Evolutionary conservation across 2,113 vertebrate genomes (phyloP).

Genomic region (Neogale vison): DNA sequence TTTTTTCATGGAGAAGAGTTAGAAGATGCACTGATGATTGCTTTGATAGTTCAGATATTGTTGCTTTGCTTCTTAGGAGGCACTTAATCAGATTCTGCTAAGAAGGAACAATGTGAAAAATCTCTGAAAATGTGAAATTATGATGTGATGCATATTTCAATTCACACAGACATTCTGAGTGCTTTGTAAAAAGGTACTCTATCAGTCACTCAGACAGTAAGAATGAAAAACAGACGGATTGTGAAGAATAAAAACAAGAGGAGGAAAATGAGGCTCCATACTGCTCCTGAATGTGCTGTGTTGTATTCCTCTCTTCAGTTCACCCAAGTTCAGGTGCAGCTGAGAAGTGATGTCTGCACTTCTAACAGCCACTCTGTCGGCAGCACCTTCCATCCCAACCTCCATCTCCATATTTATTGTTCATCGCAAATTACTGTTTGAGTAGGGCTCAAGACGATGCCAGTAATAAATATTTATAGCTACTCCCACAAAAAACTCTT

Average conservation of each 20-base stretch:
- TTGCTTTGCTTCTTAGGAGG: slow-evolving; percentile 51
- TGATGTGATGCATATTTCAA: slow-evolving; percentile 12
- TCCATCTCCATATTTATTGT: neutral
- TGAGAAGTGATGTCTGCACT: neutral
- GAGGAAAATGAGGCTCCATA: neutral
- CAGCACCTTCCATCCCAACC: neutral
- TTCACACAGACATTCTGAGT: slow-evolving; percentile 55
- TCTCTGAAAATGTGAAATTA: slow-evolving; percentile 54
- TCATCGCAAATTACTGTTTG: neutral
- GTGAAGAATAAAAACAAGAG: neutral
- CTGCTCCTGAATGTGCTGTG: too few species aligned
- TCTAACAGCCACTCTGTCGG: neutral
- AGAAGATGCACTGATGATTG: slow-evolving; percentile 1
- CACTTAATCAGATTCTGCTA: slow-evolving; percentile 64
- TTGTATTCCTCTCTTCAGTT: neutral
- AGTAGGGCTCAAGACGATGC: neutral
- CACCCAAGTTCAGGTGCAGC: neutral
- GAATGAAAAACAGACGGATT: neutral
- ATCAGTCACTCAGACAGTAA: slow-evolving; percentile 31
- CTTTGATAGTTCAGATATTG: slow-evolving; percentile 74
- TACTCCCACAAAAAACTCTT: slow-evolving; percentile 3
- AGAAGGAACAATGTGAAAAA: slow-evolving; percentile 43
- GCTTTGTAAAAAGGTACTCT: neutral
- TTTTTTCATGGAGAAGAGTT: slow-evolving; percentile 58
- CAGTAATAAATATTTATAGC: neutral